These are phyloP conservation scores for Carcharodon carcharias DNA, from an alignment of 2,797 vertebrate species.

Conservation along the genomic window DNA sequence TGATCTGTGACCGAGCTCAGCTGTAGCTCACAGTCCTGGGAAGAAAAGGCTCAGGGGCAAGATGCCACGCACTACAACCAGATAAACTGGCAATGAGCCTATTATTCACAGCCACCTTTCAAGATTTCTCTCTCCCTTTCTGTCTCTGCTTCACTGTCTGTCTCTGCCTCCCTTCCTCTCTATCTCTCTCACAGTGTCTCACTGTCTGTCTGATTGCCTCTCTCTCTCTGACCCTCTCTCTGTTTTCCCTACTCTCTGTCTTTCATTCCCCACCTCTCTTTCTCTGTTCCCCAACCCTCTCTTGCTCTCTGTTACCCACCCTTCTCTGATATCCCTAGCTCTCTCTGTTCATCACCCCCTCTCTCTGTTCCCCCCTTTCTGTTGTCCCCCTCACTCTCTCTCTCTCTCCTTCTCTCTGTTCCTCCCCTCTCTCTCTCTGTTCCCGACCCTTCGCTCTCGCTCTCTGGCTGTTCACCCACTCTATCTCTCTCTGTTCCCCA, in stretches of 20 bases:
- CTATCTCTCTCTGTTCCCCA: no score
- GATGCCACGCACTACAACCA: not conserved
- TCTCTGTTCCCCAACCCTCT: not conserved
- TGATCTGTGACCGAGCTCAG: not conserved
- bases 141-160: no score
- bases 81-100: not conserved
- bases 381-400: no score
- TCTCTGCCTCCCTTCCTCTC: no score
- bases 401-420: no score
- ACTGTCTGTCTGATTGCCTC: no score
- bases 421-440: no score
- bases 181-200: no score
- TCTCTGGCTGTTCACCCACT: no score
- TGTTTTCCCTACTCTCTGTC: not conserved
- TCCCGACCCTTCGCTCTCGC: no score
- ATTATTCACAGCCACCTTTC: not conserved
- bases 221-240: not conserved
- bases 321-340: not conserved
- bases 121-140: not conserved
- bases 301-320: not conserved
- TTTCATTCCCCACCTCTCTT: not conserved
- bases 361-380: no score
- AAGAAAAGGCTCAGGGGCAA: not conserved
- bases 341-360: no score
- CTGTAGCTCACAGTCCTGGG: not conserved